These are phyloP conservation scores for Dallia pectoralis DNA, from an alignment of 2,797 vertebrate genomes.

Conservation along the genomic window DNA sequence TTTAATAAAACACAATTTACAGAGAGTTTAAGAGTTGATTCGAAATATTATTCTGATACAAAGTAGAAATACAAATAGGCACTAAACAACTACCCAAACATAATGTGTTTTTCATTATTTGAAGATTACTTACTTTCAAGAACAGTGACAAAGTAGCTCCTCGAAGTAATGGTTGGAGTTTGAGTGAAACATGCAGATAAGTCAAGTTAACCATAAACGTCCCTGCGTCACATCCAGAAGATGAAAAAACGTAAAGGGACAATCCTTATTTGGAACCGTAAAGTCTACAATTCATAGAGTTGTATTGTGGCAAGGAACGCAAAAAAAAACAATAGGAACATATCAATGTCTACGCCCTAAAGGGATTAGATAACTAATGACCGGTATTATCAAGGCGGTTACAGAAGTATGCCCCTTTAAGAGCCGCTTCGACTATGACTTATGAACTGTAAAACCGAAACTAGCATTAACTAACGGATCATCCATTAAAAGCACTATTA, in stretches of 20 bases:
- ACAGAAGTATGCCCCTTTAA: too few relatives aligned
- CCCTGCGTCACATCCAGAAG: neutral
- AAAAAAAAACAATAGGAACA: neutral
- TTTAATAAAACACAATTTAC: neutral
- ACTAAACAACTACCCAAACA: neutral
- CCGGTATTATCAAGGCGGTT: too few relatives aligned
- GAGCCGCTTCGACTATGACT: neutral
- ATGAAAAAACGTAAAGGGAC: too few relatives aligned
- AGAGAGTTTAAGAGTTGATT: neutral
- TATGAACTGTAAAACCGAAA: neutral
- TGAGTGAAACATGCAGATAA: neutral
- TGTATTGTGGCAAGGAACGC: too few relatives aligned
- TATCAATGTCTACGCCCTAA: too few relatives aligned
- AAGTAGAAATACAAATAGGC: neutral
- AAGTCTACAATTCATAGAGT: too few relatives aligned
- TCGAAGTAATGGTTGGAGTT: neutral
- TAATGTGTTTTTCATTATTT: neutral
- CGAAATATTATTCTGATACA: neutral
- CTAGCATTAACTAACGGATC: neutral
- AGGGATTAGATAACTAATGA: too few relatives aligned
- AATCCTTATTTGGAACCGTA: too few relatives aligned
- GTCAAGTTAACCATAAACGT: neutral
- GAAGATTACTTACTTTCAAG: conserved; percentile 1
- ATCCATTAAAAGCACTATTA: neutral
- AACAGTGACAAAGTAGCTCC: neutral